Percentiles rank a stretch among this genome's conserved stretches.
Evolutionary conservation across 2,888 invertebrate genomes (phyloP).

Genomic region (Lasioglossum leucozonium): DNA sequence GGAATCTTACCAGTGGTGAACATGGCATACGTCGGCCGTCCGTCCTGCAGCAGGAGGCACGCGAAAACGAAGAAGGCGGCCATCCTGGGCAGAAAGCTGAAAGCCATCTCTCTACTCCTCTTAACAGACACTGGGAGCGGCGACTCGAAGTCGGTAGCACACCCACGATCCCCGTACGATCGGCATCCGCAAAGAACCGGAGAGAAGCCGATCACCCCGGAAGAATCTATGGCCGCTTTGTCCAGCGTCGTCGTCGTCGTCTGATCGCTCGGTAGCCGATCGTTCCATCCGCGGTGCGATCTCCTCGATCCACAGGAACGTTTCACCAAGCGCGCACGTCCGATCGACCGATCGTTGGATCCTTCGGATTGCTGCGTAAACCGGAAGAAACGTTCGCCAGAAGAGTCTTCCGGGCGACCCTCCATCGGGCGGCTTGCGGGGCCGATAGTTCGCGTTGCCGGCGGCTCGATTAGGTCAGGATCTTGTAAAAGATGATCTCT

Average conservation of each 20-base stretch:
- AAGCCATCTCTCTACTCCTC: constrained; percentile 43
- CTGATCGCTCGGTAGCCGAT: constrained; percentile 35
- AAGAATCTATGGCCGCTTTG: constrained; percentile 37
- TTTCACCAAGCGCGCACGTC: constrained; percentile 30
- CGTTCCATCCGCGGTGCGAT: constrained; percentile 32
- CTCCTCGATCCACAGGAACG: constrained; percentile 11
- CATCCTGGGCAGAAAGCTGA: constrained; percentile 69
- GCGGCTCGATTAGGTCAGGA: constrained; percentile 60
- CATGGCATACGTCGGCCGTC: constrained; percentile 75
- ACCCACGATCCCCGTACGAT: constrained; percentile 49
- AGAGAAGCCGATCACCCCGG: constrained; percentile 32
- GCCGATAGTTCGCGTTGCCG: background rate
- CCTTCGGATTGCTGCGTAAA: constrained; percentile 29
- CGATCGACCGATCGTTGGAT: background rate
- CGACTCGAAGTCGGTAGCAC: constrained; percentile 37
- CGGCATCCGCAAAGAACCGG: constrained; percentile 61
- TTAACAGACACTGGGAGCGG: constrained; percentile 46
- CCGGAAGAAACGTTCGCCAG: constrained; percentile 38
- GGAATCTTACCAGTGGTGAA: constrained; percentile 79
- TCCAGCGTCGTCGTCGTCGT: background rate
- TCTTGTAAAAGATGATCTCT: constrained; percentile 75
- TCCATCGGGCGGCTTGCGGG: constrained; percentile 37
- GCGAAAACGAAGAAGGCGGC: constrained; percentile 71
- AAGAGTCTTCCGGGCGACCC: constrained; percentile 24
- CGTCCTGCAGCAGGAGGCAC: constrained; percentile 74